Percentiles rank a stretch among this genome's conserved stretches.
Evolutionary conservation across 1,140 invertebrate genomes (phyloP).

Genomic region (Halesus radiatus): DNA sequence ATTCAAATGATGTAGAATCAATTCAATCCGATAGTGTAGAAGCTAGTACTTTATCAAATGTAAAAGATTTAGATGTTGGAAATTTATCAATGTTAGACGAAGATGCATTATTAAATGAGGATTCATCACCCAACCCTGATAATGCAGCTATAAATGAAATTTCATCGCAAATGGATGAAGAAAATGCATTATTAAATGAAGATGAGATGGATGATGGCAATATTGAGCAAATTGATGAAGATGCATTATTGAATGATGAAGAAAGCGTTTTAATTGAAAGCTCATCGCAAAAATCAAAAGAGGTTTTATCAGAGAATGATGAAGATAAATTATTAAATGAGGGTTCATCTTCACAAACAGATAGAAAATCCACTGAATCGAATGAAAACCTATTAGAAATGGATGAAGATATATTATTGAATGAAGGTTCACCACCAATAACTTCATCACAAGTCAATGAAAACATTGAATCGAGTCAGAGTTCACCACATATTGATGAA

Average conservation of each 20-base stretch:
- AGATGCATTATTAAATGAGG: background rate
- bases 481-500: background rate
- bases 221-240: background rate
- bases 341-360: background rate
- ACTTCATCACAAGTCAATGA: background rate
- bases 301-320: background rate
- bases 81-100: background rate
- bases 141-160: background rate
- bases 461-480: background rate
- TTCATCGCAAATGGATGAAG: background rate
- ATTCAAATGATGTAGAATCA: background rate
- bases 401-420: background rate
- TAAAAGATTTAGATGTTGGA: background rate
- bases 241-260: too few relatives aligned
- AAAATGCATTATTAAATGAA: background rate
- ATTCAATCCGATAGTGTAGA: background rate
- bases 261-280: too few relatives aligned
- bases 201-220: background rate
- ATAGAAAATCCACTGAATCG: background rate
- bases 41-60: background rate
- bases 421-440: background rate
- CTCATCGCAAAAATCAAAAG: background rate
- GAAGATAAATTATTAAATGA: background rate
- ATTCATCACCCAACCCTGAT: background rate
- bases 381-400: background rate